Evolutionary conservation across 37 sponge, comb jelly and placozoan species (phyloP), one percentile per base, ranked within the genome.

Genomic region (Geodia barretti): DNA sequence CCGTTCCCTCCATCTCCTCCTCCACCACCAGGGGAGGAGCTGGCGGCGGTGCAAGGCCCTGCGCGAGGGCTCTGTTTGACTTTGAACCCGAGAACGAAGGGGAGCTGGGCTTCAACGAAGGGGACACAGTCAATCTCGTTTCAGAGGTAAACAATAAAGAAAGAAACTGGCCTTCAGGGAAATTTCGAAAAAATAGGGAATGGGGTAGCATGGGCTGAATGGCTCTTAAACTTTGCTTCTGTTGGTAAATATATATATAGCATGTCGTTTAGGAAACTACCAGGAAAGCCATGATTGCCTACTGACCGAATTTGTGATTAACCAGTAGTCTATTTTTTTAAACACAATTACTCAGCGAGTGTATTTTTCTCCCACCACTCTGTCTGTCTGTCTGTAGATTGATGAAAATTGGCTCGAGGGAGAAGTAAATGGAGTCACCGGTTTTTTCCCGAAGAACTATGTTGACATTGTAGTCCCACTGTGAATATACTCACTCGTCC

Each of bases 361-460:
- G n/a, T n/a, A n/a, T n/a, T 47, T 47, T 14, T 47, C 54, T 47
- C 54, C 14, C 54, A 47, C 54, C 14, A 7, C 54, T 47, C 54
- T 14, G 7, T 47, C 54, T 14, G 11, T 47, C 54, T 14, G 11
- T 17, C 7, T 47, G 14, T 77, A 79, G 65, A 85, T 98, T 38
- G 99, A 98, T 80, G 97, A 96, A 39, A 98, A 98, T 70, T 98
- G 99, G 99, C 68, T 91, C 39, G 99, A 98, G 61, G 99, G 99
- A 23, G 89, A 84, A 42, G 62, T 92, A 8, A 69, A 85, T 20
- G 99, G 99, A 3, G 62, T 68, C 14, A 28, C 79, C 14, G 99
- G 99, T 3, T 92, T 78, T 83, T 98, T 98, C 80, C 99, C 99
- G 0, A 60, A 79, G 3, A 87, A 89, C 73, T 98, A 94, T 74